These are phyloP conservation scores for Notarius lentiginosus DNA, from an alignment of 2,113 vertebrate species.

Conservation along the genomic window DNA sequence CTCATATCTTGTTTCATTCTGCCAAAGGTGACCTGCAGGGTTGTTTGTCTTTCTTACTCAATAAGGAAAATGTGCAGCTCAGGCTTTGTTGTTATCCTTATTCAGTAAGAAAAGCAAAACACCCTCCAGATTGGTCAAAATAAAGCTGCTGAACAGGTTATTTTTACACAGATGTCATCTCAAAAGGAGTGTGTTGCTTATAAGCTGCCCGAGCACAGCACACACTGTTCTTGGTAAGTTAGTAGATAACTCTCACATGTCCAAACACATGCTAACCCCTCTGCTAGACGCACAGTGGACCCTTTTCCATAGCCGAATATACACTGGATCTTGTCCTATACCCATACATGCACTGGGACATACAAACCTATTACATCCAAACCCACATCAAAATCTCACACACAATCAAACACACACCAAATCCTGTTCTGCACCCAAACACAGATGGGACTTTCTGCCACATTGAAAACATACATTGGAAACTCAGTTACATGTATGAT, in stretches of 20 bases:
- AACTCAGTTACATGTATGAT: not conserved
- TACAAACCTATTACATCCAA: not conserved
- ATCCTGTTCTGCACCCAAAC: not conserved
- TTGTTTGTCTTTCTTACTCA: slow-evolving; percentile 36
- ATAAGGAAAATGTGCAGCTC: slow-evolving; percentile 43
- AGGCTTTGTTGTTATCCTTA: not conserved
- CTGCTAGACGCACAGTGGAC: not conserved
- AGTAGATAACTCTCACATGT: not conserved
- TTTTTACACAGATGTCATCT: slow-evolving; percentile 37
- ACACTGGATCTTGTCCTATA: not conserved
- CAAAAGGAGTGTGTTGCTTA: not conserved
- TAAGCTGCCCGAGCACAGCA: slow-evolving; percentile 5
- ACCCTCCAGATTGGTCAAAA: not conserved
- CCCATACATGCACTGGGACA: not conserved
- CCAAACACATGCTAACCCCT: not conserved
- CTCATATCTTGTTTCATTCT: slow-evolving; percentile 14
- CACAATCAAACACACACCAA: not conserved
- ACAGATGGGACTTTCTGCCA: not conserved
- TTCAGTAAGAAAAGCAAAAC: not conserved
- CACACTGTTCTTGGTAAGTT: slow-evolving; percentile 26
- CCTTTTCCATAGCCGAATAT: not conserved
- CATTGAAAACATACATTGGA: not conserved
- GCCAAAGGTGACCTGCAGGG: slow-evolving; percentile 34
- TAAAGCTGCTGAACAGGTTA: slow-evolving; percentile 39
- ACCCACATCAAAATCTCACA: not conserved